These are phyloP conservation scores for Malurus leucopterus DNA, from an alignment of 2,797 vertebrate genomes.

Conservation along the genomic window DNA sequence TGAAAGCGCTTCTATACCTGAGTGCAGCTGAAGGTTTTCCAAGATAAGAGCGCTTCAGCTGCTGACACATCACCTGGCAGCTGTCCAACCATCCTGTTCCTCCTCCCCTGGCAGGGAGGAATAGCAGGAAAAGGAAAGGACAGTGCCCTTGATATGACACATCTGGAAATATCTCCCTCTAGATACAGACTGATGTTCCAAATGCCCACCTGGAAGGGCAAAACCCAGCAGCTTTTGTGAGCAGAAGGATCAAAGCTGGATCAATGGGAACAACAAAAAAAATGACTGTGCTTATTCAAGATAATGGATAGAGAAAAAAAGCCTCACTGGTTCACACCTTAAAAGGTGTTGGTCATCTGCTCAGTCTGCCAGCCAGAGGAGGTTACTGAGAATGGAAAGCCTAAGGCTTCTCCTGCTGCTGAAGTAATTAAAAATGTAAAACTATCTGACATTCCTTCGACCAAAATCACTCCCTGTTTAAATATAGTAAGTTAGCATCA, in stretches of 20 bases:
- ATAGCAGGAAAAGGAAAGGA: not conserved
- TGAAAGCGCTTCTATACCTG: not conserved
- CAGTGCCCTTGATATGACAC: not conserved
- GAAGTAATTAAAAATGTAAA: not conserved
- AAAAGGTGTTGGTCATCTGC: not conserved
- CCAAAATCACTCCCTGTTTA: not conserved
- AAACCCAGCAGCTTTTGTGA: not conserved
- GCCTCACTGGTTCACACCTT: not conserved
- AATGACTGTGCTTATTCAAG: not conserved
- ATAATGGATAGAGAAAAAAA: not conserved
- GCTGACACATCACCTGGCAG: not conserved
- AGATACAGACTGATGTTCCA: fast-evolving
- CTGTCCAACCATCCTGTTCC: not conserved
- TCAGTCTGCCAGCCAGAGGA: not conserved
- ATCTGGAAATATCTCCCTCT: not conserved
- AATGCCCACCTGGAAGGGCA: not conserved
- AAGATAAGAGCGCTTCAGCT: not conserved
- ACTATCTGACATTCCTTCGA: not conserved
- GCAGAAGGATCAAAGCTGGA: not conserved
- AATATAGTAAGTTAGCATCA: not conserved
- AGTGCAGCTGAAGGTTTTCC: not conserved
- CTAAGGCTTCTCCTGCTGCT: not conserved
- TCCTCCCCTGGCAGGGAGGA: not conserved
- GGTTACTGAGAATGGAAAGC: not conserved
- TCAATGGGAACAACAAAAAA: not conserved